These are phyloP conservation scores for Poicephalus meyeri DNA, from an alignment of 2,113 vertebrate genomes.

Conservation along the genomic window DNA sequence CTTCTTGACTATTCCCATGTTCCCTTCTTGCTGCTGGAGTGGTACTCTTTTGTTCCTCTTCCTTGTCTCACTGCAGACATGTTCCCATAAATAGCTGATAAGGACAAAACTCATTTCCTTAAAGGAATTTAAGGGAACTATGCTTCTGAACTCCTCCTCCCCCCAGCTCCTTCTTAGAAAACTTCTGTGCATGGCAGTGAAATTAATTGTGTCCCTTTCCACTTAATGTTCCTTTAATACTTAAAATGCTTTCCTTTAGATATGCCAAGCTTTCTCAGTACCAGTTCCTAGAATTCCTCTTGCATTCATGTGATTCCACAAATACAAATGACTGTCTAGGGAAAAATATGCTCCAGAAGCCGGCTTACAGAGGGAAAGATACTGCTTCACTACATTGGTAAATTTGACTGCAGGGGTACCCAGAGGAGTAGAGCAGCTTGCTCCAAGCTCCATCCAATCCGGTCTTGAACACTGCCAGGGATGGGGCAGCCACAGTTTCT, in stretches of 20 bases:
- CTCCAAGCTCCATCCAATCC: neutral
- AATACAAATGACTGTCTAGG: neutral
- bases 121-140: neutral
- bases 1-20: neutral
- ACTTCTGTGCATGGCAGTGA: neutral
- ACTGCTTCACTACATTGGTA: accelerated
- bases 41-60: neutral
- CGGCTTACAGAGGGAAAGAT: neutral
- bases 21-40: neutral
- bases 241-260: neutral
- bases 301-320: neutral
- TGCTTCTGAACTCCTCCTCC: accelerated
- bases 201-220: neutral
- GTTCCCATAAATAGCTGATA: neutral
- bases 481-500: neutral
- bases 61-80: neutral
- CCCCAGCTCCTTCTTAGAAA: neutral
- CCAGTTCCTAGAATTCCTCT: neutral
- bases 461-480: neutral
- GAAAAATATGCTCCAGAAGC: neutral
- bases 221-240: neutral
- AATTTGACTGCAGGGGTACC: neutral
- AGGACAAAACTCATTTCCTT: neutral
- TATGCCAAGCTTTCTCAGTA: neutral
- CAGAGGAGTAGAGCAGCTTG: neutral